Evolutionary conservation across 2,888 invertebrate genomes (phyloP).

Genomic region (Hyposoter dolosus): DNA sequence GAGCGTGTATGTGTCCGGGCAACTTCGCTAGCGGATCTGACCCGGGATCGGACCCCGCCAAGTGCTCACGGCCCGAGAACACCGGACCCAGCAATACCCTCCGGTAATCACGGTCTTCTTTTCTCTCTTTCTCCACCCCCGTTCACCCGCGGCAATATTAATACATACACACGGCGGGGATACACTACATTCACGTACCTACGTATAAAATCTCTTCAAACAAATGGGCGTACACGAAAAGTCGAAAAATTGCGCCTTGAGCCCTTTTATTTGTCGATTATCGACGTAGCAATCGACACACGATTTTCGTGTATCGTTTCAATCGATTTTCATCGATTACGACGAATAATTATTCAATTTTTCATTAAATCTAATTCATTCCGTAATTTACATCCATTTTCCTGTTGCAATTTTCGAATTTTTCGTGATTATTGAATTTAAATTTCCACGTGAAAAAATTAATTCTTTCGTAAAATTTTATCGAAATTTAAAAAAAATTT

Average conservation of each 20-base stretch:
- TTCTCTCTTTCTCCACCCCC: constrained; percentile 79
- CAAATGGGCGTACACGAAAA: constrained; percentile 4
- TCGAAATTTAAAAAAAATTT: too few species aligned
- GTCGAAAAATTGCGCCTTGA: background rate
- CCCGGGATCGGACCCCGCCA: constrained; percentile 82
- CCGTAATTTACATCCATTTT: too few species aligned
- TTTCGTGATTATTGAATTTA: background rate
- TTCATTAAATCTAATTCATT: too few species aligned
- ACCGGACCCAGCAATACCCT: constrained; percentile 81
- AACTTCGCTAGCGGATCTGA: constrained; percentile 79
- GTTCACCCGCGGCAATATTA: constrained; percentile 77
- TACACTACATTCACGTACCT: background rate
- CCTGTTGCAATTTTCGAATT: background rate
- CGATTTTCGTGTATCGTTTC: too few species aligned
- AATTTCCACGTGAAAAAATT: background rate
- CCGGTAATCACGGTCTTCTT: constrained; percentile 82
- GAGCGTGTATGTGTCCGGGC: constrained; percentile 13
- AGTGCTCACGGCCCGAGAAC: constrained; percentile 74
- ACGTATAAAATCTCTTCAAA: background rate
- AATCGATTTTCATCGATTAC: background rate
- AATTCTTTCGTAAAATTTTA: too few species aligned
- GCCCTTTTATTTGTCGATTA: background rate
- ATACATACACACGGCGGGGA: background rate
- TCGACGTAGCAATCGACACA: background rate
- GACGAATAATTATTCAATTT: background rate